A percentile compares a stretch with the other conserved stretches of the same genome.
These are phyloP conservation scores for Noctua janthe DNA, from an alignment of 2,888 invertebrate genomes.

Conservation along the genomic window DNA sequence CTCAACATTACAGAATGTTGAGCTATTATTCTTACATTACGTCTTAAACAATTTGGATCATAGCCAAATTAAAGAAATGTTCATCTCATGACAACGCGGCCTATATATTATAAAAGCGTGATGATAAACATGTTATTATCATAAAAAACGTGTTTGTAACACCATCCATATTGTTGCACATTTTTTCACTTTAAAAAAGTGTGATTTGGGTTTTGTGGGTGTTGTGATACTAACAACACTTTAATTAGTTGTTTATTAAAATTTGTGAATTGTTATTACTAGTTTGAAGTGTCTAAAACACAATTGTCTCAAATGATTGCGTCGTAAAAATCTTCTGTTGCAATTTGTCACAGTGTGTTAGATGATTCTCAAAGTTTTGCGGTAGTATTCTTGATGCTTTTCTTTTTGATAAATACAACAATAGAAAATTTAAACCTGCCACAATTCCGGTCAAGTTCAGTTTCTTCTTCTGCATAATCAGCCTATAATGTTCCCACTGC, in stretches of 20 bases:
- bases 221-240: not conserved
- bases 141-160: constrained; percentile 35
- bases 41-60: constrained; percentile 58
- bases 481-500: no score
- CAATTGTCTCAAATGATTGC: not conserved
- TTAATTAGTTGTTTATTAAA: not conserved
- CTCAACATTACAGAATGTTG: constrained; percentile 14
- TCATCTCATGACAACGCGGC: constrained; percentile 23
- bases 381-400: not conserved
- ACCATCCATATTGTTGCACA: constrained; percentile 10
- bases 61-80: constrained; percentile 58
- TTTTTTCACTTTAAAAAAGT: not conserved
- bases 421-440: not conserved
- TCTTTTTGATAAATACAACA: not conserved
- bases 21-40: constrained; percentile 25
- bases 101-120: constrained; percentile 29
- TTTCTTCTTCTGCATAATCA: no score
- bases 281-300: not conserved
- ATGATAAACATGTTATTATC: constrained; percentile 27
- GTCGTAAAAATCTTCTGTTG: constrained; percentile 10
- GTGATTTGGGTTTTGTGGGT: not conserved
- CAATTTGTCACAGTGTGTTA: not conserved
- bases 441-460: not conserved
- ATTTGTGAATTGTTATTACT: not conserved
- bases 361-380: not conserved